Evolutionary conservation across 2,113 vertebrate genomes (phyloP), one percentile per base, ranked within the genome.

Genomic region (Cyphomyrus plagiostoma): DNA sequence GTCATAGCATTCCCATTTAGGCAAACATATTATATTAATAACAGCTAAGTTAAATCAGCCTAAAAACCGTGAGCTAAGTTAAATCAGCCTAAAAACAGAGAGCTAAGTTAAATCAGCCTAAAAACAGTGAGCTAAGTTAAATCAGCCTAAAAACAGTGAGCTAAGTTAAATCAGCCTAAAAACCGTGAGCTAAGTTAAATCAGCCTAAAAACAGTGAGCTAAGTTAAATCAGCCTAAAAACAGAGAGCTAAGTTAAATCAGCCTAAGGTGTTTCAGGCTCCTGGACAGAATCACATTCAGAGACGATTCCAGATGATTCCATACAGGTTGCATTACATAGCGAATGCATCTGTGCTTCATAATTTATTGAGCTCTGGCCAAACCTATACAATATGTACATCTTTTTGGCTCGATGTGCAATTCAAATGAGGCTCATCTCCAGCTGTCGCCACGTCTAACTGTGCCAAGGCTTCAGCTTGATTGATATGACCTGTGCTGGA

Each of bases 341-440:
- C 2, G 15, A 80, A 80, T 5, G 15, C 74, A 42, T 80, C 74
- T 80, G 74, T 80, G 74, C 35, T 80, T 80, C 15, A 80, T 42
- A 80, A 80, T 80, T 80, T 42, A 80, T 42, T 80, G 74, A 80
- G 74, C 74, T 39, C 74, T 23, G 42, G 46, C 74, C 56, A 70
- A 66, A 88, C 83, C 84, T 89, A 88, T 90, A 56, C 30, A 90
- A 93, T 91, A 92, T 90, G 89, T 50, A 77, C 70, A 88, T 48
- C 3, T 48, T 66, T 77, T 7, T 58, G 17, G 17, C 50, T 62
- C 42, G 17, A 46, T 91, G 90, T 90, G 92, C 89, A 91, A 88
- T 91, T 90, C 49, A 90, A 93, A 93, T 94, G 86, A 93, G 93
- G 89, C 90, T 90, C 92, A 93, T 91, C 23, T 91, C 53, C 88